Percentiles rank a stretch among this genome's conserved stretches.
phyloP scores from a whole-genome alignment of 37 sponge, comb jelly and placozoan genomes.

The Agelas oroides region DNA sequence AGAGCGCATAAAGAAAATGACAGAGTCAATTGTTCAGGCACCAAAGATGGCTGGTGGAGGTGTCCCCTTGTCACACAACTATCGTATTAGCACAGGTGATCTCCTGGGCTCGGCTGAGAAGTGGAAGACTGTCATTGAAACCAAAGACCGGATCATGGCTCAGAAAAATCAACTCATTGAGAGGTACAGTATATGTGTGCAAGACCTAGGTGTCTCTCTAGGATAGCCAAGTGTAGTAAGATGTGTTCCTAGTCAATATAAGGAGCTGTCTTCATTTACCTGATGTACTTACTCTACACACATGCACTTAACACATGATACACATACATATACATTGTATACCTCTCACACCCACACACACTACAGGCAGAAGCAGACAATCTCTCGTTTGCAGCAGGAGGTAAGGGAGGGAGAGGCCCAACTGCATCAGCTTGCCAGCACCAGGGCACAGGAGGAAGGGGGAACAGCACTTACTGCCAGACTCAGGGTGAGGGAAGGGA shows the following conservation, averaged over 20 bases:
- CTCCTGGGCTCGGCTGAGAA: background rate
- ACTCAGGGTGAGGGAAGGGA: background rate
- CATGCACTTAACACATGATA: too few species aligned
- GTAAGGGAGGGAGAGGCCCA: conserved; percentile 31
- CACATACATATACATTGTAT: too few species aligned
- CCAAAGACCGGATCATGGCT: conserved; percentile 39
- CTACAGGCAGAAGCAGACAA: conserved; percentile 53
- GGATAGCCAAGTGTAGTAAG: too few species aligned
- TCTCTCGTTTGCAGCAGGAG: conserved; percentile 43
- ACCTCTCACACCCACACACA: too few species aligned
- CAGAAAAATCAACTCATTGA: conserved; percentile 64
- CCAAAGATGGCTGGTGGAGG: too few species aligned
- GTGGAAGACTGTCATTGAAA: conserved; percentile 33
- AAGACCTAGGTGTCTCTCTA: too few species aligned
- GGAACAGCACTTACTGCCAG: background rate
- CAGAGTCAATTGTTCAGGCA: background rate
- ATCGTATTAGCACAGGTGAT: too few species aligned
- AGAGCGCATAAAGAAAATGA: conserved; percentile 11
- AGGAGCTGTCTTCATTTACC: too few species aligned
- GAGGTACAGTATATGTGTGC: conserved; percentile 28
- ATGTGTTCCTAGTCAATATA: too few species aligned
- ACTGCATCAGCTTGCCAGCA: background rate
- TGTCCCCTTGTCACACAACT: too few species aligned
- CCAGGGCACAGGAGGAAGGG: background rate
- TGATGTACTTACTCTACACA: too few species aligned